Percentiles rank a stretch among this genome's conserved stretches.
phyloP scores from a whole-genome alignment of 2,797 vertebrate genomes.

The Glyptemys insculpta region DNA sequence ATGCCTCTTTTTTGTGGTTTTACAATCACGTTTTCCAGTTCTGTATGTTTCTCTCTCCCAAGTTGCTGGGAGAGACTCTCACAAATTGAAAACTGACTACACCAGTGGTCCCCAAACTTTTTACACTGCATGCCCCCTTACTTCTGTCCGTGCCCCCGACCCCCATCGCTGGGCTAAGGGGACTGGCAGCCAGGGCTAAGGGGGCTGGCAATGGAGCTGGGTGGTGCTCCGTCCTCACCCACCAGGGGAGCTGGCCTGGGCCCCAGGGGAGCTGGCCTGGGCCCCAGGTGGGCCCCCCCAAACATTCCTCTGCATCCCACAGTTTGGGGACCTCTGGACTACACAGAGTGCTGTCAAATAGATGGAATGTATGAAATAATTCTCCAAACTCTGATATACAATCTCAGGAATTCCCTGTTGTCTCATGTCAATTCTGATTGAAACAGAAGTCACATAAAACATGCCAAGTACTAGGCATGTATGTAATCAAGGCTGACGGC shows the following conservation, averaged over 20 bases:
- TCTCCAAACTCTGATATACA: background rate
- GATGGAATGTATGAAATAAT: background rate
- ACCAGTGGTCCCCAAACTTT: no score
- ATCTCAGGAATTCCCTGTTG: background rate
- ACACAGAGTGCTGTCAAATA: background rate
- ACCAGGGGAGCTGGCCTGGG: no score
- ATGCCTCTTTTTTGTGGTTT: background rate
- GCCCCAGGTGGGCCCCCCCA: no score
- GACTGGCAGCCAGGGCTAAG: no score
- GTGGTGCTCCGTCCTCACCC: no score
- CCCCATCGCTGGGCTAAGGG: no score
- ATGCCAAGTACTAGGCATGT: background rate
- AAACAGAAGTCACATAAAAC: background rate
- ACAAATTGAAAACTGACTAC: background rate
- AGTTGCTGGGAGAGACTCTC: background rate
- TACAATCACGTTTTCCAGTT: background rate
- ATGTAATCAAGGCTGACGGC: background rate
- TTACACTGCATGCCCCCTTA: no score
- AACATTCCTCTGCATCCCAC: no score
- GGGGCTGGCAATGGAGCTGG: no score
- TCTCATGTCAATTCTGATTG: background rate
- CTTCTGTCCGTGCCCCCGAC: no score
- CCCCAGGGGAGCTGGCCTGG: no score
- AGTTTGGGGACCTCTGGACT: no score
- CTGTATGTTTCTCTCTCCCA: background rate